Conservation (phyloP, 2,888 invertebrate species). For the Cheilosia variabilis region DNA sequence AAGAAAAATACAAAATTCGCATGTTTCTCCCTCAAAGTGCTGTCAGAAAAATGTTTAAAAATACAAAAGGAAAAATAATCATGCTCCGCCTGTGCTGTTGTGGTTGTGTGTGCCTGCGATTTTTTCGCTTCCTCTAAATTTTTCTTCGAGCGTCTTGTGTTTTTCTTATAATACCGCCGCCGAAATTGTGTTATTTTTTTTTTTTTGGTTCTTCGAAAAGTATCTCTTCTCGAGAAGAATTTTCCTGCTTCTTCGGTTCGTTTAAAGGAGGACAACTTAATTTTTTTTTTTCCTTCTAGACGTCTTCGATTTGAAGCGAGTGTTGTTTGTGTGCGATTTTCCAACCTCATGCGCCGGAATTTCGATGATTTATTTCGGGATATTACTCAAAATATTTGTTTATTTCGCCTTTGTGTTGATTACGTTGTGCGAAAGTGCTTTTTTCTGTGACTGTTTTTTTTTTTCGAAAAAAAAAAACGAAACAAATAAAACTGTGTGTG, state of each 20-base stretch:
- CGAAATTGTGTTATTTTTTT: slow-evolving; percentile 12
- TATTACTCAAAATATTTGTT: slow-evolving; percentile 60
- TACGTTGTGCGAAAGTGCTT: slow-evolving; percentile 23
- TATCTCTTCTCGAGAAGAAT: slow-evolving; percentile 43
- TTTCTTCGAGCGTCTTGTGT: slow-evolving; percentile 63
- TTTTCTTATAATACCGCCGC: slow-evolving; percentile 34
- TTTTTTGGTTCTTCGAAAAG: background rate
- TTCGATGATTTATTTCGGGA: slow-evolving; percentile 71
- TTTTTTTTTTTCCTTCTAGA: slow-evolving; percentile 11
- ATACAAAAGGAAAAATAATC: slow-evolving; percentile 57
- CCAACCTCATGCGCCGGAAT: slow-evolving; percentile 70
- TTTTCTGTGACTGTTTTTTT: slow-evolving; percentile 23
- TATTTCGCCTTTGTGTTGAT: slow-evolving; percentile 48
- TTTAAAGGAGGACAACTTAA: slow-evolving; percentile 10
- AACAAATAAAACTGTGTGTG: slow-evolving; percentile 17
- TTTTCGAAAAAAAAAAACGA: slow-evolving; percentile 4
- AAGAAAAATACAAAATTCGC: slow-evolving; percentile 35
- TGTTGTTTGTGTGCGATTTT: slow-evolving; percentile 37
- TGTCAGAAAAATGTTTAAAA: slow-evolving; percentile 22
- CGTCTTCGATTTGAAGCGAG: background rate
- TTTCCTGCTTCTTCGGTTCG: slow-evolving; percentile 23
- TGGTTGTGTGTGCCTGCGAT: slow-evolving; percentile 51
- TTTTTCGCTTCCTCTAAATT: slow-evolving; percentile 61
- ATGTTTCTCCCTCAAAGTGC: slow-evolving; percentile 45
- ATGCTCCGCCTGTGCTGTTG: slow-evolving; percentile 50